A percentile compares a stretch with the other conserved stretches of the same genome.
Conservation (phyloP, 2,113 vertebrate genomes). For the Baryphthengus martii region DNA sequence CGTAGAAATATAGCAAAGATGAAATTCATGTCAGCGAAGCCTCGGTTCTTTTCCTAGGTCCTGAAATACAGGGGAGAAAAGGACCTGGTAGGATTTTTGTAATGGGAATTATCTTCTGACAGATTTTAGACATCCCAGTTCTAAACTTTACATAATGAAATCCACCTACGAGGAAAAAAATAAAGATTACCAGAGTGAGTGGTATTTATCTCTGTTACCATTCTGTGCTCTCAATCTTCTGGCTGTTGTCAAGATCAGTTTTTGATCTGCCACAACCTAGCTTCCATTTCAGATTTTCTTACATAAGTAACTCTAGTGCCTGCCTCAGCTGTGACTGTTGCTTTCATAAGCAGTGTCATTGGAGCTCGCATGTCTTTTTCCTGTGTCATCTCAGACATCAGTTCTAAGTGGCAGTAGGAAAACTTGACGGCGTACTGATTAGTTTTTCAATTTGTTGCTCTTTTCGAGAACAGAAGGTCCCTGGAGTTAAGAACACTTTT, state of each 20-base stretch:
- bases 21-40: not conserved
- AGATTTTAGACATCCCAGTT: not conserved
- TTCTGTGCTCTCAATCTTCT: not conserved
- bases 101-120: not conserved
- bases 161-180: not conserved
- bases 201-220: not conserved
- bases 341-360: not conserved
- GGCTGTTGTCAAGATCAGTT: not conserved
- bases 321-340: not conserved
- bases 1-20: not conserved
- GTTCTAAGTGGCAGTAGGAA: not conserved
- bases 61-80: not conserved
- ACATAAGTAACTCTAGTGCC: not conserved
- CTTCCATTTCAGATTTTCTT: not conserved
- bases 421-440: not conserved
- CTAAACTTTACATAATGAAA: not conserved
- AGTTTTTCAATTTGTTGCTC: not conserved
- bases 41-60: not conserved
- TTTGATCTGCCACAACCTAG: not conserved
- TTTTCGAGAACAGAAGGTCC: not conserved
- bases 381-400: not conserved
- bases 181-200: not conserved
- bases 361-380: not conserved
- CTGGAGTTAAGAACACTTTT: not conserved
- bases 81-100: not conserved